These are phyloP conservation scores for Phymatocera aterrima DNA, from an alignment of 2,888 invertebrate genomes.

Conservation along the genomic window DNA sequence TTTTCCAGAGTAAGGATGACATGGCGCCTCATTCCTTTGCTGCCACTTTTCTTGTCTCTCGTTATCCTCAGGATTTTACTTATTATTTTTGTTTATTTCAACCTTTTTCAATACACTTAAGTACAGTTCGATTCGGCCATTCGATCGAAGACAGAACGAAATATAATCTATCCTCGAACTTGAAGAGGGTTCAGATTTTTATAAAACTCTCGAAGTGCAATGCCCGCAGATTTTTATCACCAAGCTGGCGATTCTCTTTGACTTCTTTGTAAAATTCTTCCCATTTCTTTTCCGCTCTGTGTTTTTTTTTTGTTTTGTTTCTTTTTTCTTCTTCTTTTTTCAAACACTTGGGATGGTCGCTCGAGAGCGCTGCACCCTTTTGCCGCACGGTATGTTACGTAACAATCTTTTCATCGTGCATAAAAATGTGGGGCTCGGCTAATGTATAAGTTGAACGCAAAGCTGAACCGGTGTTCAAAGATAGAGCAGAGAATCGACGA, in stretches of 20 bases:
- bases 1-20: background rate
- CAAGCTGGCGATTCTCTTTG: background rate
- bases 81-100: background rate
- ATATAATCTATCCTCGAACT: background rate
- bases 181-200: too few species aligned
- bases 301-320: background rate
- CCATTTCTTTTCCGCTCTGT: background rate
- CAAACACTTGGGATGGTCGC: background rate
- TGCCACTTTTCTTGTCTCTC: background rate
- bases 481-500: background rate
- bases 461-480: conserved; percentile 30
- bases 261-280: background rate
- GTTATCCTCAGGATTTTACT: background rate
- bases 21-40: background rate
- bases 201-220: background rate
- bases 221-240: background rate
- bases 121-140: too few species aligned
- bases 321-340: background rate
- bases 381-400: conserved; percentile 17
- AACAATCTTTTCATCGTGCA: conserved; percentile 6
- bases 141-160: too few species aligned
- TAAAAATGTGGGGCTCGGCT: conserved; percentile 19
- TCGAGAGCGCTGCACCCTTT: background rate
- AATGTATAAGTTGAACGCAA: conserved; percentile 1
- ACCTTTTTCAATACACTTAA: too few species aligned